Percentiles rank a stretch among this genome's conserved stretches.
phyloP scores from a whole-genome alignment of 2,888 invertebrate genomes.

The Dysmachus trigonus region DNA sequence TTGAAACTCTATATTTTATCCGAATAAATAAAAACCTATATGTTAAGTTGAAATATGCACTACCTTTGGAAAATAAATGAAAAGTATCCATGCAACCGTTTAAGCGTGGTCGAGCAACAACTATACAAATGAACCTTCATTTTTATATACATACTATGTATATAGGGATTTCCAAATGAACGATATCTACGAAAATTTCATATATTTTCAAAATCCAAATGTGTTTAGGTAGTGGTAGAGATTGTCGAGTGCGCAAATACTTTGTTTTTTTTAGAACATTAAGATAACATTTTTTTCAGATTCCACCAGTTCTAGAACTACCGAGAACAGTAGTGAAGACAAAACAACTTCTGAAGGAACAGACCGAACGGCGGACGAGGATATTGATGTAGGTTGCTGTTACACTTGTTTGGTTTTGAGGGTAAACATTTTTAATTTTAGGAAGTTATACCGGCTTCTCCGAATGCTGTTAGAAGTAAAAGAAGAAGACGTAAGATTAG shows the following conservation, averaged over 20 bases:
- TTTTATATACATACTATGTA: no score
- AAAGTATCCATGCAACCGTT: no score
- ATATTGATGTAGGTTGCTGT: neutral
- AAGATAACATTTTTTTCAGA: neutral
- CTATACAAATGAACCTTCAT: no score
- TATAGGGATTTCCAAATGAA: neutral
- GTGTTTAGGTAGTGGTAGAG: no score
- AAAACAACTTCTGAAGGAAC: neutral
- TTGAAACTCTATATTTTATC: no score
- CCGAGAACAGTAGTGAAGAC: neutral
- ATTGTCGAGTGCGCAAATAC: neutral
- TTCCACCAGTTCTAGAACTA: neutral
- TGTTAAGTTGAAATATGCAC: no score
- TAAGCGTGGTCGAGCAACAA: no score
- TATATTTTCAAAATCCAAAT: neutral
- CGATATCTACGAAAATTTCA: neutral
- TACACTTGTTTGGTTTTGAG: neutral
- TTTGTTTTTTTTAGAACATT: neutral
- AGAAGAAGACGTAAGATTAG: neutral
- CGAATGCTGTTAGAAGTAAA: neutral
- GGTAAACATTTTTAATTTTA: neutral
- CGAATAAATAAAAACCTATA: no score
- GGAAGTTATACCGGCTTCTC: neutral
- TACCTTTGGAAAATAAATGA: no score
- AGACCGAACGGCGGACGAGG: neutral